These are phyloP conservation scores for Acanthurus tractus DNA, from an alignment of 2,797 vertebrate species.

Conservation along the genomic window DNA sequence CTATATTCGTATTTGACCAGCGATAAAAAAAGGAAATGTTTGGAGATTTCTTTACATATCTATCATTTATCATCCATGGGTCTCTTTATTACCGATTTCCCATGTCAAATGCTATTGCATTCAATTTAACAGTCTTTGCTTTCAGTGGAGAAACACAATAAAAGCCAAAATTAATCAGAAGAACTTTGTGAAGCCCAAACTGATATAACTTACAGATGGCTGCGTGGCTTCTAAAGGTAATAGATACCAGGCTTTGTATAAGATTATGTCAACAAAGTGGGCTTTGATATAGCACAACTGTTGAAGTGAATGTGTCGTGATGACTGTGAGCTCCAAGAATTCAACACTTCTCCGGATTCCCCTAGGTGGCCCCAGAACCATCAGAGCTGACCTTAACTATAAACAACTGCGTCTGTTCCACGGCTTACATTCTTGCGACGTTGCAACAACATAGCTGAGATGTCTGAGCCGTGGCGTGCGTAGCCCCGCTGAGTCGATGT, in stretches of 20 bases:
- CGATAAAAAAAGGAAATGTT: constrained; percentile 71
- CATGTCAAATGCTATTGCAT: constrained; percentile 77
- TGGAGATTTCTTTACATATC: constrained; percentile 77
- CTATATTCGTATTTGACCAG: constrained; percentile 62
- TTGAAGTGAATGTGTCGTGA: constrained; percentile 59
- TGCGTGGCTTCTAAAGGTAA: constrained; percentile 66
- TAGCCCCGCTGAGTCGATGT: constrained; percentile 39
- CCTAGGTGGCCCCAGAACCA: constrained; percentile 60
- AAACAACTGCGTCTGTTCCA: constrained; percentile 67
- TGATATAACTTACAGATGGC: constrained; percentile 82
- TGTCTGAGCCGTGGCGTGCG: constrained; percentile 59
- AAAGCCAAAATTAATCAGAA: constrained; percentile 79
- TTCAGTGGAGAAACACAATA: constrained; percentile 69
- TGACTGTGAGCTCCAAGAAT: constrained; percentile 74
- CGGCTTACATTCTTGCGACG: constrained; percentile 68
- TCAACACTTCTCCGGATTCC: constrained; percentile 68
- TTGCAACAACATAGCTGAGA: constrained; percentile 77
- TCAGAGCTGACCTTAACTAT: constrained; percentile 69
- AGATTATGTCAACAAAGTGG: constrained; percentile 76
- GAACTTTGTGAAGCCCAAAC: constrained; percentile 68
- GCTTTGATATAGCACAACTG: constrained; percentile 76
- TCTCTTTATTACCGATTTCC: constrained; percentile 78
- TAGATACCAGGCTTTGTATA: constrained; percentile 75
- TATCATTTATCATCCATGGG: constrained; percentile 71
- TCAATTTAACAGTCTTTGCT: constrained; percentile 68